Base-by-base conservation (phyloP, 2,888 invertebrate genomes). In the Miltochrista miniata region DNA sequence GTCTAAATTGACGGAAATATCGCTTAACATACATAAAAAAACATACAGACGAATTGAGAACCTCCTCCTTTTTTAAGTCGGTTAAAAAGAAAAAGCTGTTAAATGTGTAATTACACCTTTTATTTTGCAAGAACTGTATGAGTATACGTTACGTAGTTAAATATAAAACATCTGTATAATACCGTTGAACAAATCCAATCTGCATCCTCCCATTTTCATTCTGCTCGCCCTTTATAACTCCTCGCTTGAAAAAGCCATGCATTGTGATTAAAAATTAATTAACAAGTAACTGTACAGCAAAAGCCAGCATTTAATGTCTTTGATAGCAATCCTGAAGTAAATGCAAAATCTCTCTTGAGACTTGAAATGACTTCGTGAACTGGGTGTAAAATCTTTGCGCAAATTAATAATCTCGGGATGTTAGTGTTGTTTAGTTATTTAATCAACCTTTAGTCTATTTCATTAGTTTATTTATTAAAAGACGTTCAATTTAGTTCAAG, bases 241-340 rank as follows among this genome's bases (percentile, higher is more conserved):
- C 46, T 52, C 47, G 51, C 51, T 57, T 52, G 52, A 53, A 55
- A 55, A 63, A 61, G 64, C 75, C 74, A 76, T 79, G 74, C 81
- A 76, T 74, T 74, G 64, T 81, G 81, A 85, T 86, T 85, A 85
- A 85, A 84, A 83, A 82, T 82, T 85, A 85, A 86, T 84, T 80
- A 83, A 78, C 70, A 59, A 67, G 61, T 67, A 60, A 59, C 51
- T 57, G 59, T 43, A 45, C 54, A 52, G 38, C 66, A 67, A 73
- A 69, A 67, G 68, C 71, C 70, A 67, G 70, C 71, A 72, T 76
- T 80, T 69, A 66, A 65, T 69, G 67, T 60, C 60, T 64, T 60
- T 45, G 59, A 71, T 68, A 58, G 62, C 64, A 57, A 41, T 31
- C 52, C 55, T 54, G 57, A 62, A 71, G 65, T 70, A 64, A 53